Evolutionary conservation across 1,140 invertebrate genomes (phyloP).

Genomic region (Caenorhabditis latens): DNA sequence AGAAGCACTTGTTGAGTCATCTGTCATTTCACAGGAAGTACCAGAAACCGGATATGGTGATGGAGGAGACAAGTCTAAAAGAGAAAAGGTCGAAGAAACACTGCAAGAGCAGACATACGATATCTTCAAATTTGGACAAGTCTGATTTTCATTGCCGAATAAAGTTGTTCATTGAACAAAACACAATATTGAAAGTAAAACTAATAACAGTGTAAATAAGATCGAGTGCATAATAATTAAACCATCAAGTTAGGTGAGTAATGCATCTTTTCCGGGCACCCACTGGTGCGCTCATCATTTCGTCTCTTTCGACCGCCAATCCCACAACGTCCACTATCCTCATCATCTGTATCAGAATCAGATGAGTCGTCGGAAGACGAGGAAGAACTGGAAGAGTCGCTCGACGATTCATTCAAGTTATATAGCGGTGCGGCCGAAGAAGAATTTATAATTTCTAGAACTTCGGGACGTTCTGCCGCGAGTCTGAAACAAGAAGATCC

Average conservation of each 20-base stretch:
- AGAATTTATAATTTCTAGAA: slow-evolving; percentile 4
- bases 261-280: slow-evolving; percentile 23
- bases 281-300: neutral
- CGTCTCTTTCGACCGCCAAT: neutral
- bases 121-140: slow-evolving; percentile 38
- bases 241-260: neutral
- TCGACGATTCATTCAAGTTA: neutral
- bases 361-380: slow-evolving; percentile 19
- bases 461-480: neutral
- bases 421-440: neutral
- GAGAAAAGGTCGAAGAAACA: slow-evolving; percentile 19
- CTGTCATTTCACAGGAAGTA: slow-evolving; percentile 18
- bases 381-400: slow-evolving; percentile 27
- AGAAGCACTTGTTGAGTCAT: slow-evolving; percentile 30
- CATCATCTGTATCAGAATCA: slow-evolving; percentile 4
- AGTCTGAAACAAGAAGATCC: neutral
- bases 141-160: neutral
- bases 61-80: slow-evolving; percentile 39
- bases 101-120: slow-evolving; percentile 21
- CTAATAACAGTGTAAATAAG: neutral
- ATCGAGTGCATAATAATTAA: neutral
- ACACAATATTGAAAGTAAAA: neutral
- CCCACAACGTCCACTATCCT: neutral
- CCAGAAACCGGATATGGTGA: slow-evolving; percentile 42
- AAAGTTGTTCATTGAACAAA: slow-evolving; percentile 45